Base-by-base conservation (phyloP, 92 coral and sea anemone species). In the Heliopora coerulea region DNA sequence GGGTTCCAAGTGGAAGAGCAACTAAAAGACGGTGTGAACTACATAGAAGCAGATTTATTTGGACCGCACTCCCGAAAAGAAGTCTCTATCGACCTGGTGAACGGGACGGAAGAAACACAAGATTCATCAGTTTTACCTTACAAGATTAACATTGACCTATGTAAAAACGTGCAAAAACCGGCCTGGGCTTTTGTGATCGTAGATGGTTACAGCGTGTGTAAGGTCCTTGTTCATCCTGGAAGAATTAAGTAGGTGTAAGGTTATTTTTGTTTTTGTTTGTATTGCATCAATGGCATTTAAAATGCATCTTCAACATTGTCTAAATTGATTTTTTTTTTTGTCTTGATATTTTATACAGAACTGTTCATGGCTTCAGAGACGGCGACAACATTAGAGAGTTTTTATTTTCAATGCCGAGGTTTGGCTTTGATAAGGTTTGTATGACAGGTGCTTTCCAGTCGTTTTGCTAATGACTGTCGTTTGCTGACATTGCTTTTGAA, bases 381-480 rank as follows among this genome's bases (percentile, higher is more conserved):
- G 27, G 25, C 33, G 46, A 60, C 1, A 64, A 30, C 27, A 37
- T 62, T 5, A 59, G 65, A 29, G 80, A 75, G 32, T 75, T 75
- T 31, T 40, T 75, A 17, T 75, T 75, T 75, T 59, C 80, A n/a
- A 24, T 75, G 70, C 80, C 80, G 40, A 37, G 80, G 24, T 60
- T 75, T 59, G 70, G 68, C 14, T 17, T 24, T 2, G 49, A 75
- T 60, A 66, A 75, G 80, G 80, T 75, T 27, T 24, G 66, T 26
- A 2, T 27, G 42, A 39, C n/a, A n/a, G n/a, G n/a, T n/a, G n/a
- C n/a, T n/a, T n/a, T n/a, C n/a, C n/a, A n/a, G n/a, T n/a, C n/a
- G n/a, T n/a, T n/a, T n/a, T n/a, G n/a, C n/a, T n/a, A n/a, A n/a
- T n/a, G n/a, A n/a, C n/a, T n/a, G n/a, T n/a, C n/a, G n/a, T n/a